phyloP scores from a whole-genome alignment of 1,140 invertebrate genomes.

The Palaemon carinicauda region DNA sequence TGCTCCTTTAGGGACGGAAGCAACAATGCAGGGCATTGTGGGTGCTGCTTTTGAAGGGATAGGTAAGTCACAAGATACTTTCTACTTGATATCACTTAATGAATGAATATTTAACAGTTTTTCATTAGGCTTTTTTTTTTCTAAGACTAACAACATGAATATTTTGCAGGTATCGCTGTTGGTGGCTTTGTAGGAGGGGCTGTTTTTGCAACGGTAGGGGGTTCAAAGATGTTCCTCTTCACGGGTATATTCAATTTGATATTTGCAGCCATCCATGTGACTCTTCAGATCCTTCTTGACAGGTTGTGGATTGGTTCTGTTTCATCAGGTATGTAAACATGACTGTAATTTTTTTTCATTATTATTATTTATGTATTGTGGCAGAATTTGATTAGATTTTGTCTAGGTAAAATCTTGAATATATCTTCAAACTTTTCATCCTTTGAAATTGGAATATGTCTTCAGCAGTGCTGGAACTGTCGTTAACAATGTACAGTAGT shows the following conservation, averaged over 20 bases:
- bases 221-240: conserved; percentile 42
- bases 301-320: not conserved
- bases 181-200: conserved; percentile 56
- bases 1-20: conserved; percentile 78
- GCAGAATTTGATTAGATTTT: no score
- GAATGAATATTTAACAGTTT: not conserved
- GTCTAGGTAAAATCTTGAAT: no score
- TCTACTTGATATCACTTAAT: not conserved
- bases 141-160: not conserved
- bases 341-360: no score
- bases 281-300: conserved; percentile 44
- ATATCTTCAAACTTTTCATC: no score
- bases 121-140: not conserved
- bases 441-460: no score
- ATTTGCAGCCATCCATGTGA: conserved; percentile 55
- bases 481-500: no score
- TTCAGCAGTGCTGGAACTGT: no score
- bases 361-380: no score
- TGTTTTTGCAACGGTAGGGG: conserved; percentile 50
- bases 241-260: conserved; percentile 68
- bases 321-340: not conserved
- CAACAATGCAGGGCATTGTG: conserved; percentile 72
- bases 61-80: conserved; percentile 67
- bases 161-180: conserved; percentile 45
- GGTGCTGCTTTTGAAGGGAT: conserved; percentile 87